These are phyloP conservation scores for Elanus axillaris DNA, from an alignment of 2,113 vertebrate genomes.

Conservation along the genomic window DNA sequence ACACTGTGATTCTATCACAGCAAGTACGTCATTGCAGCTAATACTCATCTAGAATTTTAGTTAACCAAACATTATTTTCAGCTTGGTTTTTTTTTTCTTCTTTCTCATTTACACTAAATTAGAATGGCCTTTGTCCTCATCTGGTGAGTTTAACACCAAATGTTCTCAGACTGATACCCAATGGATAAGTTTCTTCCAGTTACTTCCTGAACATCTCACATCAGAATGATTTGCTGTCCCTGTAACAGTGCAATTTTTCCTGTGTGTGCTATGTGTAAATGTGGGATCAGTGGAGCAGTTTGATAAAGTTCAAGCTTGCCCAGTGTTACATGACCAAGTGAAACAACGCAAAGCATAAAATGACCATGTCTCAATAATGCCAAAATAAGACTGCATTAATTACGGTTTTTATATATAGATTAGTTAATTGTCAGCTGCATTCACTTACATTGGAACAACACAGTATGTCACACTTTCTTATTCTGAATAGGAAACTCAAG, in stretches of 20 bases:
- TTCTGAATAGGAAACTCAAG: background rate
- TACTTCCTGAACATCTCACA: background rate
- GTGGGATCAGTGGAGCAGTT: background rate
- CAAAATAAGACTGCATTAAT: background rate
- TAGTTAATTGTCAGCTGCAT: background rate
- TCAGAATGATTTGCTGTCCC: background rate
- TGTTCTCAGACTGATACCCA: background rate
- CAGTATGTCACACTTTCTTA: background rate
- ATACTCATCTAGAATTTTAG: background rate
- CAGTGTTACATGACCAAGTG: accelerated
- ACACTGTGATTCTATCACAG: background rate
- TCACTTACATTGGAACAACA: accelerated
- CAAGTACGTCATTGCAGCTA: background rate
- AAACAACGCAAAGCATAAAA: background rate
- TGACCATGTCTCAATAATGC: background rate
- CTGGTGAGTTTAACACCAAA: background rate
- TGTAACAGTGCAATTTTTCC: background rate
- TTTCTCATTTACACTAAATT: background rate
- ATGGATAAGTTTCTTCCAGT: background rate
- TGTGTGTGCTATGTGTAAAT: background rate
- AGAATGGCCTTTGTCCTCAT: background rate
- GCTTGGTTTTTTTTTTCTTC: background rate
- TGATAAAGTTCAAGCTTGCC: background rate
- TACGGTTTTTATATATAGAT: accelerated
- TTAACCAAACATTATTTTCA: background rate